Conservation (phyloP, 2,113 vertebrate genomes). For the Podarcis cretensis region DNA sequence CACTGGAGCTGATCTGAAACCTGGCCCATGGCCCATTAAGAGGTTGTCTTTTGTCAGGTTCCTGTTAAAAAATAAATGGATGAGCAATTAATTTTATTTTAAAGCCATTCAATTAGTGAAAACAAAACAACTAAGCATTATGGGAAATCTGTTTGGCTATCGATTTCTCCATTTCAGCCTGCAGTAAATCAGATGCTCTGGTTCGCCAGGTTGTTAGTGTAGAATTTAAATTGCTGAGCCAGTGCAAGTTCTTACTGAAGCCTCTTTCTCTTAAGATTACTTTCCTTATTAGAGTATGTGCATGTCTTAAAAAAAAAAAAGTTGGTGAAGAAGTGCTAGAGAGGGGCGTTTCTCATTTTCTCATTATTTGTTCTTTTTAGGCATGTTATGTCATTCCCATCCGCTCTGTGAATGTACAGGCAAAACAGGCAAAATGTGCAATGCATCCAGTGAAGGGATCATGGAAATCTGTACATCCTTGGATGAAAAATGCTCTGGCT, state of each 20-base stretch:
- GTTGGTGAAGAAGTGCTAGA: neutral
- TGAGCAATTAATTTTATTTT: constrained; percentile 31
- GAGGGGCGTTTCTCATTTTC: neutral
- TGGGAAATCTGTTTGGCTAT: constrained; percentile 35
- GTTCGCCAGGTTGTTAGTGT: neutral
- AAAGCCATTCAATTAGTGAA: constrained; percentile 33
- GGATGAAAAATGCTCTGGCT: neutral
- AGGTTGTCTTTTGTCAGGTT: constrained; percentile 20
- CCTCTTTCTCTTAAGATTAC: neutral
- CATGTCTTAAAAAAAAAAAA: neutral
- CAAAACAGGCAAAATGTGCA: neutral
- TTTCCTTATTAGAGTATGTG: neutral
- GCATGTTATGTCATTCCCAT: neutral
- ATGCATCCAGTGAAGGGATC: neutral
- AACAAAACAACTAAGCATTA: constrained; percentile 29
- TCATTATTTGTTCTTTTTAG: neutral
- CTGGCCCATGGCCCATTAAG: neutral
- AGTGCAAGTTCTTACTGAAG: constrained; percentile 4
- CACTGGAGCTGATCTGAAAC: neutral
- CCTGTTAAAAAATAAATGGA: neutral
- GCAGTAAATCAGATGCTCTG: constrained; percentile 36
- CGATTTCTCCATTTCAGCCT: constrained; percentile 39
- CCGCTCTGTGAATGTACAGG: neutral
- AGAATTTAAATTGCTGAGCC: constrained; percentile 37
- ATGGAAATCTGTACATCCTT: neutral